These are phyloP conservation scores for Catocala fraxini DNA, from an alignment of 2,888 invertebrate species.

Conservation along the genomic window DNA sequence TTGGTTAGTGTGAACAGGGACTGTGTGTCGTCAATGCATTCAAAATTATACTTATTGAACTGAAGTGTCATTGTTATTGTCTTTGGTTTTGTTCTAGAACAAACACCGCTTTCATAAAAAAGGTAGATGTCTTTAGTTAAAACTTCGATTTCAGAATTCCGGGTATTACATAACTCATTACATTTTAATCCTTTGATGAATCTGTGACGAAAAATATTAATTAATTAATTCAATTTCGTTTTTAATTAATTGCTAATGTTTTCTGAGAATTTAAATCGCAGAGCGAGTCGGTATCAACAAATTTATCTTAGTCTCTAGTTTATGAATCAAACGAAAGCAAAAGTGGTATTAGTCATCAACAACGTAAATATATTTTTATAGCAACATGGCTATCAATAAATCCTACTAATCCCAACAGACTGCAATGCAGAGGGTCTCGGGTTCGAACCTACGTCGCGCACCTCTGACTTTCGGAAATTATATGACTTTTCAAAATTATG, in stretches of 20 bases:
- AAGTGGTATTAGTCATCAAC: constrained; percentile 9
- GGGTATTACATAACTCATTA: too few relatives aligned
- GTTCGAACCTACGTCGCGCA: too few relatives aligned
- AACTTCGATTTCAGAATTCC: too few relatives aligned
- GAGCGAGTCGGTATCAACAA: not conserved
- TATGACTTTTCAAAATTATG: too few relatives aligned
- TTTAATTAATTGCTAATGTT: constrained; percentile 1
- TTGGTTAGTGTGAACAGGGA: not conserved
- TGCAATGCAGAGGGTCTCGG: too few relatives aligned
- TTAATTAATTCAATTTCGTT: not conserved
- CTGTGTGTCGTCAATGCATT: not conserved
- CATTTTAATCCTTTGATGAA: not conserved
- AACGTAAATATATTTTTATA: not conserved
- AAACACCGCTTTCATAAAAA: too few relatives aligned
- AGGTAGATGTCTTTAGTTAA: too few relatives aligned
- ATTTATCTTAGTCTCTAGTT: not conserved
- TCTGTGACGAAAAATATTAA: not conserved
- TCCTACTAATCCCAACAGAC: too few relatives aligned
- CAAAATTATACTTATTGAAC: too few relatives aligned
- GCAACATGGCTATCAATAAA: constrained; percentile 6
- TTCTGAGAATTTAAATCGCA: not conserved
- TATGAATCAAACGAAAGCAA: constrained; percentile 9
- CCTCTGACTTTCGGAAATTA: too few relatives aligned
- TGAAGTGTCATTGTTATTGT: not conserved
- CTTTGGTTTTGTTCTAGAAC: too few relatives aligned